Conservation (phyloP, 2,797 vertebrate species). For the Chiloscyllium punctatum region DNA sequence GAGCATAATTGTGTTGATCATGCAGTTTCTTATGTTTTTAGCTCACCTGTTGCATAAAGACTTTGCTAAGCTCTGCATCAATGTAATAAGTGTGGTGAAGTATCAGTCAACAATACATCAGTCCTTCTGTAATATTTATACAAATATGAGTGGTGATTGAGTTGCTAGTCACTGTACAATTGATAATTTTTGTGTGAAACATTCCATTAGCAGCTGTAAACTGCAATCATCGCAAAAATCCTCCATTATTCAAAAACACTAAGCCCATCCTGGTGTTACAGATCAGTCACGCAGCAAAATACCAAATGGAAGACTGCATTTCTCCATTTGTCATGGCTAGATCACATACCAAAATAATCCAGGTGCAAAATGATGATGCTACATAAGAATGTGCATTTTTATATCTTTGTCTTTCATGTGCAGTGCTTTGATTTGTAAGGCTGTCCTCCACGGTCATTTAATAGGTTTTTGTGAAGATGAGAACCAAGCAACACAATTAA, state of each 20-base stretch:
- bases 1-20: neutral
- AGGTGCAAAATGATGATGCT: neutral
- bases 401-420: neutral
- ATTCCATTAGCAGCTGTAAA: neutral
- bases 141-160: conserved; percentile 7
- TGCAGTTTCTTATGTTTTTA: neutral
- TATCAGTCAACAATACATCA: neutral
- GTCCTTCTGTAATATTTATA: conserved; percentile 20
- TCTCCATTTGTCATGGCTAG: neutral
- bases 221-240: neutral
- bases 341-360: neutral
- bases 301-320: neutral
- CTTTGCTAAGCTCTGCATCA: neutral
- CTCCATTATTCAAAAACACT: neutral
- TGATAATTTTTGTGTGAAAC: neutral
- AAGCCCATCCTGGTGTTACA: neutral
- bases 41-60: neutral
- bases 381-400: neutral
- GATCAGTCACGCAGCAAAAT: neutral
- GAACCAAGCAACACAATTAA: neutral
- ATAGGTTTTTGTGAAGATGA: neutral
- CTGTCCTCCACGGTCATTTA: neutral
- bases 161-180: neutral
- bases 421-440: neutral
- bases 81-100: neutral